Base-by-base conservation (phyloP, 2,888 invertebrate genomes). In the Microplitis manilae region DNA sequence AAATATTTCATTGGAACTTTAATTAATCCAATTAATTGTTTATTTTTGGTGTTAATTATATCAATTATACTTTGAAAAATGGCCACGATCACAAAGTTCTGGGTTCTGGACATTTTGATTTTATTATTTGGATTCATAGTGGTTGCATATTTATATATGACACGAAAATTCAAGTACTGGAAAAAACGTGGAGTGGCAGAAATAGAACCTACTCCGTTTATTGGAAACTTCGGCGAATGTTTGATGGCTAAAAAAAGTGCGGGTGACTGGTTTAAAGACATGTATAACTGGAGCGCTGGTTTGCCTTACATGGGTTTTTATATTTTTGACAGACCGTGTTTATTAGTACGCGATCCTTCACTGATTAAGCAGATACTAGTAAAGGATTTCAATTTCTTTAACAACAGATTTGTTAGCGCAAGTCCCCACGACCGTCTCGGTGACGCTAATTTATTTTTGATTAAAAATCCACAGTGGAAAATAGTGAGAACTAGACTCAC, bases 81-180 rank as follows among this genome's bases (percentile, higher is more conserved):
- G 41, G 41, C 9, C 2, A 9, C 7, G 2, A 6, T 50, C 7
- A 9, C 41, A 9, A 50, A 9, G 0, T 50, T 4, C 41, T 50
- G 41, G 41, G 9, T 50, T 50, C 9, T 50, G 41, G 41, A 50
- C 41, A 2, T 50, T 50, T 50, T 50, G 9, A 9, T 50, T 50
- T 79, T 5, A 77, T 74, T 50, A 4, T 6, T 50, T 2, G 41
- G 41, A 50, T 8, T 67, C 1, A 38, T 67, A n/a, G 6, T 67
- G 2, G 8, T 67, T 1, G 1, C 39, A 9, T 68, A 68, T 41
- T 8, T 79, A 1, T 80, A 78, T 59, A 80, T 81, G 76, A 79
- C 69, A 8, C 73, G 76, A 50, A 76, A 76, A 9, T 79, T 75
- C 38, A 62, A 68, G 9, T 80, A 83, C 40, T 83, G 83, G 83